Evolutionary conservation across 2,113 vertebrate species (phyloP).

Genomic region (Amblyornis subalaris): DNA sequence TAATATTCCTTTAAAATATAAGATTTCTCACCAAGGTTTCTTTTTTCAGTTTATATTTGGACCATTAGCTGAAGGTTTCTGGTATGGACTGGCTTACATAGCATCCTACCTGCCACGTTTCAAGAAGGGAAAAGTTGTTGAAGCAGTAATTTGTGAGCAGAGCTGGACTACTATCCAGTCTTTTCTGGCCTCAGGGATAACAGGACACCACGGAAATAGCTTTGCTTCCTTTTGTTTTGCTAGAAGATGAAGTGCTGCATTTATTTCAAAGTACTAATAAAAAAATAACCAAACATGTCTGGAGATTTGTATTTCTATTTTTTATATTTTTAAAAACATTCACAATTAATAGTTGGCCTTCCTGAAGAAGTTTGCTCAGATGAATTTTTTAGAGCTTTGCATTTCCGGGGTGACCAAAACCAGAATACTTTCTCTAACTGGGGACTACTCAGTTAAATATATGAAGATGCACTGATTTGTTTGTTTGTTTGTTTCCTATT

Average conservation of each 20-base stretch:
- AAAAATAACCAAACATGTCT: neutral
- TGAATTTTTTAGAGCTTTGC: neutral
- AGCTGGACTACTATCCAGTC: neutral
- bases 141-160: neutral
- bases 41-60: neutral
- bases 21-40: neutral
- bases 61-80: neutral
- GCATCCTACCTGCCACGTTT: neutral
- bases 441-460: no score
- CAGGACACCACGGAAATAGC: rapidly evolving
- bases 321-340: neutral
- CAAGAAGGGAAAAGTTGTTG: neutral
- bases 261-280: neutral
- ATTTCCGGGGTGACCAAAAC: neutral
- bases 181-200: neutral
- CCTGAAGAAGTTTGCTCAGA: neutral
- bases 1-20: neutral
- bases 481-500: neutral
- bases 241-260: neutral
- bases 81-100: neutral
- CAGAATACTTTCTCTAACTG: neutral
- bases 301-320: neutral
- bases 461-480: neutral
- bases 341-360: neutral
- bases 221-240: neutral